A percentile compares a stretch with the other conserved stretches of the same genome.
Conservation (phyloP, 1,140 invertebrate species). For the Chironomus striatipennis region DNA sequence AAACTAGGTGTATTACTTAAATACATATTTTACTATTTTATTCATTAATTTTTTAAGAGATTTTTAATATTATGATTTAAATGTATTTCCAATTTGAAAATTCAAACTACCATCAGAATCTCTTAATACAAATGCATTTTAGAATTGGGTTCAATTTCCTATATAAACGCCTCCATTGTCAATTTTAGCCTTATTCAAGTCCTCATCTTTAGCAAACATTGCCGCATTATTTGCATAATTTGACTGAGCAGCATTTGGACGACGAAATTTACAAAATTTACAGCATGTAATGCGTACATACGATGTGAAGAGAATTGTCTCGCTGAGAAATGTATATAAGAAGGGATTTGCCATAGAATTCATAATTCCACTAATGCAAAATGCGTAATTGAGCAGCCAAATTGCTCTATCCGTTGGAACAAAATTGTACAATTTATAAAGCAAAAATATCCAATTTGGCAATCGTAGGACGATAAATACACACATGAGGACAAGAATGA, state of each 20-base stretch:
- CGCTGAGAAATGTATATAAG: neutral
- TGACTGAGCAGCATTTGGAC: neutral
- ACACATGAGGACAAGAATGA: neutral
- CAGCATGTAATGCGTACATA: neutral
- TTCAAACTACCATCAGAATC: too few species aligned
- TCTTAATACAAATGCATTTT: too few species aligned
- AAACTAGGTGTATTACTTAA: too few species aligned
- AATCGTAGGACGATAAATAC: neutral
- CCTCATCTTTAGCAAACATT: neutral
- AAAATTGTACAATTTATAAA: neutral
- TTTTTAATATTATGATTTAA: too few species aligned
- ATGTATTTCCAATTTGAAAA: too few species aligned
- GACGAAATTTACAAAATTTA: slow-evolving; percentile 11
- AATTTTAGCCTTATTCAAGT: neutral
- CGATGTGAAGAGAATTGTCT: neutral
- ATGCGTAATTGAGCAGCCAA: neutral
- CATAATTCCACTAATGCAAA: neutral
- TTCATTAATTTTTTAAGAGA: too few species aligned
- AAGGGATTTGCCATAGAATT: neutral
- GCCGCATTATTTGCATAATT: neutral
- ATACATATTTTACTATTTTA: too few species aligned
- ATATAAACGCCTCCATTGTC: slow-evolving; percentile 16
- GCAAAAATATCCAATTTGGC: slow-evolving; percentile 16
- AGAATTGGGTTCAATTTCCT: slow-evolving; percentile 28
- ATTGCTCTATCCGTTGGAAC: neutral